A percentile compares a stretch with the other conserved stretches of the same genome.
phyloP scores from a whole-genome alignment of 2,113 vertebrate genomes.

The Tragelaphus imberbis region DNA sequence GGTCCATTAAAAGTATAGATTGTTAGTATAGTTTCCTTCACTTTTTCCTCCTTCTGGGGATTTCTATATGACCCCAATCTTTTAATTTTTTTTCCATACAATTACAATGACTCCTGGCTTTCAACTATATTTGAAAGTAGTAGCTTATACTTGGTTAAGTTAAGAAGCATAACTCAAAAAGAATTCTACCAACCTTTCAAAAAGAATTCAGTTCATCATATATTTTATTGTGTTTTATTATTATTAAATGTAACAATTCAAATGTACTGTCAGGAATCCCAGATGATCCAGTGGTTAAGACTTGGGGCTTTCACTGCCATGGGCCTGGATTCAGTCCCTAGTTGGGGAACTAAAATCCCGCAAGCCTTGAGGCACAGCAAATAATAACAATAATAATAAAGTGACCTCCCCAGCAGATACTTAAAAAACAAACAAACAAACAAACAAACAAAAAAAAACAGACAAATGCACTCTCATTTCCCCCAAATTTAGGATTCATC shows the following conservation, averaged over 20 bases:
- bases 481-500: not conserved
- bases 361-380: not conserved
- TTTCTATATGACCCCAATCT: not conserved
- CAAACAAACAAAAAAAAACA: not conserved
- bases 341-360: not conserved
- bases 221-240: not conserved
- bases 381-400: not conserved
- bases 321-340: not conserved
- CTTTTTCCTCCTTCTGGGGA: not conserved
- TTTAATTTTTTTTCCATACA: not conserved
- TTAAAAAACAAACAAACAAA: too few species aligned
- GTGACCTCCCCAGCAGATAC: not conserved
- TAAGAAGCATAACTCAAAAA: not conserved
- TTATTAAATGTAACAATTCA: not conserved
- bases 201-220: not conserved
- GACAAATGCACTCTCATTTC: not conserved
- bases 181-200: not conserved
- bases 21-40: not conserved
- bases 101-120: not conserved
- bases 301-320: not conserved
- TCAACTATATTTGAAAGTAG: not conserved
- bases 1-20: not conserved
- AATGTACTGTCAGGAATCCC: not conserved
- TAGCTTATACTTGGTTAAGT: not conserved
- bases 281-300: not conserved